These are phyloP conservation scores for Lepidocyrtinus sp. DNA, from an alignment of 2,888 invertebrate genomes.

Conservation along the genomic window DNA sequence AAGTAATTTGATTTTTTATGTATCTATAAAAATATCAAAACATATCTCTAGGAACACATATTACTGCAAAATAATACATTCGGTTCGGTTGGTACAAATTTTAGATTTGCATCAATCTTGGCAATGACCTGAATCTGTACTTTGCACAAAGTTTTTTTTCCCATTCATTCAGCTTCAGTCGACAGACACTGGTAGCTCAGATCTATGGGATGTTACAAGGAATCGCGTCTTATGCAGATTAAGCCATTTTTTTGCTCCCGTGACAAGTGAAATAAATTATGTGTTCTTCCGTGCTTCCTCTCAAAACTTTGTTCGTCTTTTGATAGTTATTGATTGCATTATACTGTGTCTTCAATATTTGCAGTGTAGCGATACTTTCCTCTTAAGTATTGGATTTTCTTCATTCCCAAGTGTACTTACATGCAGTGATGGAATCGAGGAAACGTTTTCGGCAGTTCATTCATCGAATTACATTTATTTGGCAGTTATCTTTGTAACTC, in stretches of 20 bases:
- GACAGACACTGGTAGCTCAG: no score
- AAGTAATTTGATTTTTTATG: no score
- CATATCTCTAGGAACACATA: no score
- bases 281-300: constrained; percentile 11
- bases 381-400: no score
- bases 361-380: no score
- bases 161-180: constrained; percentile 3
- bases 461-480: no score
- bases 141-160: neutral
- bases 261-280: constrained; percentile 20
- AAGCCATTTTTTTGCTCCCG: neutral
- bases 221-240: constrained; percentile 1
- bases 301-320: neutral
- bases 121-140: constrained; percentile 35
- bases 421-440: no score
- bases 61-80: neutral
- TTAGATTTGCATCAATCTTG: constrained; percentile 40
- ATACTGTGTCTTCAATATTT: no score
- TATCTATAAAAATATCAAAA: no score
- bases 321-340: constrained; percentile 3
- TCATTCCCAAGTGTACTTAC: no score
- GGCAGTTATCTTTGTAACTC: no score
- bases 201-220: neutral
- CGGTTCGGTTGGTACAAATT: constrained; percentile 8
- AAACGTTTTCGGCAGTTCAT: no score